These are phyloP conservation scores for Drosophila histrio DNA, from an alignment of 2,888 invertebrate genomes.

Conservation along the genomic window DNA sequence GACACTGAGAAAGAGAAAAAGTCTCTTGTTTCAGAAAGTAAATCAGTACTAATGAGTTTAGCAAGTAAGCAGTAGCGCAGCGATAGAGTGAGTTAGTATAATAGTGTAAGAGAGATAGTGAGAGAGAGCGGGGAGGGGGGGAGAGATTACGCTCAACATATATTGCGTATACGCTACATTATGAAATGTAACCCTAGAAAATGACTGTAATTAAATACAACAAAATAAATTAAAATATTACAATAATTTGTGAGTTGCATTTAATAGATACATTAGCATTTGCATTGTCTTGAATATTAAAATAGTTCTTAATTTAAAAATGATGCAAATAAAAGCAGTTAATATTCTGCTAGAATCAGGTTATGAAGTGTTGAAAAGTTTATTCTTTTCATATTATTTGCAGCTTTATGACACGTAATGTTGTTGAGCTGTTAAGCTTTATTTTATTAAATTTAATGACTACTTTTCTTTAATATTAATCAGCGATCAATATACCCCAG, in stretches of 20 bases:
- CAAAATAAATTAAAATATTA: not conserved
- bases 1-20: not conserved
- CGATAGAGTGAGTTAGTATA: not conserved
- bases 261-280: no score
- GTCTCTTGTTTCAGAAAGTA: not conserved
- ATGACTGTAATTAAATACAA: not conserved
- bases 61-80: not conserved
- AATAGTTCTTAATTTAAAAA: no score
- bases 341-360: no score
- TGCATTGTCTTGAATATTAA: no score
- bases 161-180: not conserved
- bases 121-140: not conserved
- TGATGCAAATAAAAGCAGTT: no score
- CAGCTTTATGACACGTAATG: not conserved
- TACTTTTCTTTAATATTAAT: not conserved
- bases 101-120: not conserved
- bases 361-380: no score
- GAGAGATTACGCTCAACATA: not conserved
- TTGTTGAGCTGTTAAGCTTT: not conserved
- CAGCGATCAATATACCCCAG: slow-evolving; percentile 2
- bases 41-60: slow-evolving; percentile 11
- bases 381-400: no score
- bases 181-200: not conserved
- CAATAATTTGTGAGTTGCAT: not conserved
- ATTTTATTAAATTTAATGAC: not conserved